Conservation (phyloP, 2,797 vertebrate genomes). For the Podarcis siculus region DNA sequence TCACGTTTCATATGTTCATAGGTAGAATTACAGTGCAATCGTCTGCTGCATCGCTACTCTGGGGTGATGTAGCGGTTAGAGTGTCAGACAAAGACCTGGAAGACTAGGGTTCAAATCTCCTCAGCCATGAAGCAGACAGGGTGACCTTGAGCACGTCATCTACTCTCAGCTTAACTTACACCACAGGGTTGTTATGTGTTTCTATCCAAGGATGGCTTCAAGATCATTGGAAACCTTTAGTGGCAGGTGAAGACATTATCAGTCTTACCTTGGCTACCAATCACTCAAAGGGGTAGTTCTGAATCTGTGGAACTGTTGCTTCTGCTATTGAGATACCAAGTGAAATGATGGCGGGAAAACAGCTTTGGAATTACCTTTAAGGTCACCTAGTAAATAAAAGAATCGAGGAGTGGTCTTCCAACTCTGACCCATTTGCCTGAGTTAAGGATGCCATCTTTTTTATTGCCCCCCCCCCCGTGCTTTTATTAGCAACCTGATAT, state of each 20-base stretch:
- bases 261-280: too few species aligned
- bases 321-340: background rate
- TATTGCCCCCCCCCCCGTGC: background rate
- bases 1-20: background rate
- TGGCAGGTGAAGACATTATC: background rate
- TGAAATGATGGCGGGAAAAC: background rate
- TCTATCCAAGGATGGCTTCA: background rate
- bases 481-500: background rate
- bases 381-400: background rate
- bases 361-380: background rate
- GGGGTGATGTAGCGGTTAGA: too few species aligned
- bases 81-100: too few species aligned
- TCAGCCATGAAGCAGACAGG: background rate
- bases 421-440: background rate
- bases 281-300: too few species aligned
- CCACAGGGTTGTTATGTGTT: background rate
- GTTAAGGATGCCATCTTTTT: background rate
- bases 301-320: background rate
- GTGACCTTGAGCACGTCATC: background rate
- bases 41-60: too few species aligned
- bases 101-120: background rate
- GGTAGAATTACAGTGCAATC: background rate
- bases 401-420: background rate
- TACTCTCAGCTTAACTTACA: background rate
- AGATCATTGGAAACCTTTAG: background rate